Conservation (phyloP, 2,797 vertebrate species). For the Diplodus sargus region DNA sequence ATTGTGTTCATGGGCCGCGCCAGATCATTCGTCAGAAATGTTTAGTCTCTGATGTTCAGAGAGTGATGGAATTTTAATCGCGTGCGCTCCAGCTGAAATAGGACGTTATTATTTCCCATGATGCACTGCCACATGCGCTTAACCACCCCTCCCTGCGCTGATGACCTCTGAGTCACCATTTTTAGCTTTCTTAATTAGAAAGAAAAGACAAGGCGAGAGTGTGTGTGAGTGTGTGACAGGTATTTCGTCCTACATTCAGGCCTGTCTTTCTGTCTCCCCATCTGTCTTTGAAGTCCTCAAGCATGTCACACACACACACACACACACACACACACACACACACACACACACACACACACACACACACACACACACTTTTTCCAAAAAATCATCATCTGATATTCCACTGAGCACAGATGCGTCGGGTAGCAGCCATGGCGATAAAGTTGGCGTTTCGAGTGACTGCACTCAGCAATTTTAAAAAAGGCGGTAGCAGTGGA, state of each 20-base stretch:
- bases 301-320: slow-evolving; percentile 26
- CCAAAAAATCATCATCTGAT: slow-evolving; percentile 64
- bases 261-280: slow-evolving; percentile 31
- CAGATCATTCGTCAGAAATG: slow-evolving; percentile 65
- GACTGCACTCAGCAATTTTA: slow-evolving; percentile 81
- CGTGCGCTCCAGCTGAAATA: slow-evolving; percentile 46
- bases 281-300: slow-evolving; percentile 35
- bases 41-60: slow-evolving; percentile 69
- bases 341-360: slow-evolving; percentile 35
- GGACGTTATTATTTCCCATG: slow-evolving; percentile 58
- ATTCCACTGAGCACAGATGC: slow-evolving; percentile 70
- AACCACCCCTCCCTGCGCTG: slow-evolving; percentile 28
- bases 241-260: slow-evolving; percentile 38
- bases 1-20: slow-evolving; percentile 64
- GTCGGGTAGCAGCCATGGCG: slow-evolving; percentile 34
- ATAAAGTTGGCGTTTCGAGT: slow-evolving; percentile 82
- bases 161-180: slow-evolving; percentile 34
- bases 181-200: slow-evolving; percentile 41
- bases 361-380: slow-evolving; percentile 53
- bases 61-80: slow-evolving; percentile 70
- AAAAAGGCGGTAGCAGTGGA: slow-evolving; percentile 49
- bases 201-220: slow-evolving; percentile 7
- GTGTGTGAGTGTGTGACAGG: slow-evolving; percentile 21
- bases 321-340: slow-evolving; percentile 25
- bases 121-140: slow-evolving; percentile 43